Conservation (phyloP, 2,797 vertebrate genomes). For the Micropoecilia bifurca region DNA sequence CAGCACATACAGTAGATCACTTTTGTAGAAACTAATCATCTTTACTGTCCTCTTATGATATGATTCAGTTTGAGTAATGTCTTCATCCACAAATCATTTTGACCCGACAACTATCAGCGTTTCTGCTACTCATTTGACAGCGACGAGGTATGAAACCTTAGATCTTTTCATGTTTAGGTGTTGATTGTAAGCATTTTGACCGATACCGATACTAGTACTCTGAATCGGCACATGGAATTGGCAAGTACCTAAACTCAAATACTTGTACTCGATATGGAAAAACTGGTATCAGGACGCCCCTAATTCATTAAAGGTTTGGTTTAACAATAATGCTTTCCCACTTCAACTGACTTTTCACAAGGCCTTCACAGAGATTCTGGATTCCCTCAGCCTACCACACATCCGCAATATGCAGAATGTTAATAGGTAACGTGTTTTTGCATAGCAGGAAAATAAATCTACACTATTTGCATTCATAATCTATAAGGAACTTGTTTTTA, state of each 20-base stretch:
- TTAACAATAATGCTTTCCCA: slow-evolving; percentile 62
- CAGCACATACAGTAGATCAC: neutral
- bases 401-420: slow-evolving; percentile 6
- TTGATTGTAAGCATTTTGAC: no score
- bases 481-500: slow-evolving; percentile 29
- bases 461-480: slow-evolving; percentile 59
- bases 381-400: slow-evolving; percentile 30
- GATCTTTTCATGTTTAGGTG: neutral
- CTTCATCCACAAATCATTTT: neutral
- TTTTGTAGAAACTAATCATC: neutral
- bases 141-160: neutral
- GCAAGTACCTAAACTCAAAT: no score
- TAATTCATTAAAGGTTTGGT: slow-evolving; percentile 50
- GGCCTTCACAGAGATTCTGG: slow-evolving; percentile 53
- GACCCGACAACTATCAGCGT: neutral
- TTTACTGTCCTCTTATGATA: neutral
- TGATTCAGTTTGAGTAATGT: neutral
- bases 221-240: no score
- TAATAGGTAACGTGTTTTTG: slow-evolving; percentile 45
- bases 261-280: no score
- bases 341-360: slow-evolving; percentile 56
- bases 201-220: no score
- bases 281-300: no score
- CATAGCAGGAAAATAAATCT: slow-evolving; percentile 59
- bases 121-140: neutral